Evolutionary conservation across 2,113 vertebrate species (phyloP), one percentile per base, ranked within the genome.

Genomic region (Podarcis cretensis): DNA sequence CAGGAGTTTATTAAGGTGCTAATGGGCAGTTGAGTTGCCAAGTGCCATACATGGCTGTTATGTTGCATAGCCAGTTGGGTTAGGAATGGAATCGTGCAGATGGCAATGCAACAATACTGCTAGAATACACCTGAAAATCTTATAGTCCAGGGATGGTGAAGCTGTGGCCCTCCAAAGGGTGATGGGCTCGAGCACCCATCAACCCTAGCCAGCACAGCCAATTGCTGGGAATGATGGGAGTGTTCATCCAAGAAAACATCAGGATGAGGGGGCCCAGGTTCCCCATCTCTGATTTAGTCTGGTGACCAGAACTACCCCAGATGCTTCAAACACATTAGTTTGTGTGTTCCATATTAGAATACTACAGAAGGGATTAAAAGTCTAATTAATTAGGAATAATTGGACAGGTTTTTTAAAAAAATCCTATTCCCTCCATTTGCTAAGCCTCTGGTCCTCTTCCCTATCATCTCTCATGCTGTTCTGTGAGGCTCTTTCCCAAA

Each of bases 301-400:
- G 66, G 6, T 13, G 32, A n/a, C 6, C 7, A 66, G 30, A 65
- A 43, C 4, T 73, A 76, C 6, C 35, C 68, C 23, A 59, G 16
- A 83, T 35, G 35, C 21, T 12, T 30, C 48, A 88, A 35, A 27
- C 16, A 10, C 3, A 75, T 79, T n/a, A 66, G 6, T 6, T 75
- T 20, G 9, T 7, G 25, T 76, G 54, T n/a, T 66, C 30, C 30
- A 68, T 6, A 68, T 66, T 82, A 66, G 12, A 43, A 23, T 65
- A 13, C 40, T 40, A 14, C 18, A 75, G 4, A 21, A 48, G 32
- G 68, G 12, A 87, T 69, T 71, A 59, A 21, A 57, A 13, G 35
- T n/a, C 48, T n/a, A 74, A 87, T 63, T 86, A 86, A 86, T 86
- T 82, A 32, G 75, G 30, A 66, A 83, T 65, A 21, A 5, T 20